Evolutionary conservation across 2,113 vertebrate genomes (phyloP), one percentile per base, ranked within the genome.

Genomic region (Mustela lutreola): DNA sequence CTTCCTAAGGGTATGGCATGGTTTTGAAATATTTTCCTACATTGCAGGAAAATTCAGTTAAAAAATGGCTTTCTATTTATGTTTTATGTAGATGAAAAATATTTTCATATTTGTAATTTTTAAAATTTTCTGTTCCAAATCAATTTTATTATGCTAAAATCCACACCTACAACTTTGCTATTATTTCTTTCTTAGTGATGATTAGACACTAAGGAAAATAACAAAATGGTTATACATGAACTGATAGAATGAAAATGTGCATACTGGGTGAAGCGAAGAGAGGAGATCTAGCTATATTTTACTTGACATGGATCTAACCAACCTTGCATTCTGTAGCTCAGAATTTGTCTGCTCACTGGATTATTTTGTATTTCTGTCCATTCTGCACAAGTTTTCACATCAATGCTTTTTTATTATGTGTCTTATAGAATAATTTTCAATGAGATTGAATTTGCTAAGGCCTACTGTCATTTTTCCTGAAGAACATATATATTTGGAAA

Each of bases 71-170:
- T 91, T 83, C n/a, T 10, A 82, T 65, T 70, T 95, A 4, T 75
- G 83, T 79, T 79, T 92, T n/a, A 16, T 70, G 33, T 65, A 45
- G 45, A 91, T 73, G 94, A 11, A 67, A 87, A 95, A 73, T 65
- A 78, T 6, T 53, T 79, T 36, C 21, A 63, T n/a, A 31, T 9
- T 39, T 53, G 16, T 4, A 65, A n/a, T 75, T 93, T 76, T 21
- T 16, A 10, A 36, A 28, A 62, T 36, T 48, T 94, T 93, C 22
- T 87, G 2, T 65, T 87, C 0, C 21, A 91, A 79, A 26, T 91
- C 62, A 71, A 82, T 87, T 81, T 82, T 75, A 39, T 86, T 86
- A 82, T 56, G 28, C 7, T 70, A 53, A 85, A 56, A 76, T 76
- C 19, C 53, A 18, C 1, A 86, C 4, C n/a, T 58, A 1, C 2